Evolutionary conservation across 2,797 vertebrate species (phyloP).

Genomic region (Sebastes diploproa): DNA sequence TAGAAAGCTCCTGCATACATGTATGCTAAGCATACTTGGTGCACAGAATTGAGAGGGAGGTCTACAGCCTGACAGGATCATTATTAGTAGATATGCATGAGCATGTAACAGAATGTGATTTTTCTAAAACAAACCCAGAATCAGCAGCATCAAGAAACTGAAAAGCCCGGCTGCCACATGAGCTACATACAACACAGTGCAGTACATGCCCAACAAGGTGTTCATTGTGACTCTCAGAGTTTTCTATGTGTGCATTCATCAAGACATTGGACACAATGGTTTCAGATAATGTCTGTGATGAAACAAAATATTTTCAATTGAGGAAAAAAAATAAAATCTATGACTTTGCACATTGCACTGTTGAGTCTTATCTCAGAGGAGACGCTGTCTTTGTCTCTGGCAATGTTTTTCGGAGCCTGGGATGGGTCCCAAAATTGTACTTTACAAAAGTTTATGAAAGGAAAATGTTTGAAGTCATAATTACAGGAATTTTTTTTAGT

Average conservation of each 20-base stretch:
- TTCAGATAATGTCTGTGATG: neutral
- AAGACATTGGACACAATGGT: neutral
- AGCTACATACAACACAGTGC: neutral
- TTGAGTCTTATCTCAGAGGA: constrained; percentile 2
- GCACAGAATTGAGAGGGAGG: neutral
- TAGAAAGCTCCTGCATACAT: neutral
- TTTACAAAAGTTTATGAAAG: neutral
- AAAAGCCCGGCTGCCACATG: neutral
- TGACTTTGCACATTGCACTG: neutral
- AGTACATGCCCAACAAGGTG: neutral
- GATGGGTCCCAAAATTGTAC: neutral
- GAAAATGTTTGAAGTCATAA: neutral
- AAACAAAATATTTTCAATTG: neutral
- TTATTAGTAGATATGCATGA: neutral
- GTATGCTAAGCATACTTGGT: neutral
- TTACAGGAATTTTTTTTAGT: neutral
- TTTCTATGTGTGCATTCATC: neutral
- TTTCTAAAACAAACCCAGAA: neutral
- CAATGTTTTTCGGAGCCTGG: neutral
- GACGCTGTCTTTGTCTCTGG: neutral
- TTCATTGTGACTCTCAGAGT: neutral
- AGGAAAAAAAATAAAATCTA: neutral
- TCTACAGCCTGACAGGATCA: neutral
- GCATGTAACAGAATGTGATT: neutral
- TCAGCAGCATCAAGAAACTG: neutral